These are phyloP conservation scores for Erinaceus europaeus DNA, from an alignment of 2,113 vertebrate genomes.

Conservation along the genomic window DNA sequence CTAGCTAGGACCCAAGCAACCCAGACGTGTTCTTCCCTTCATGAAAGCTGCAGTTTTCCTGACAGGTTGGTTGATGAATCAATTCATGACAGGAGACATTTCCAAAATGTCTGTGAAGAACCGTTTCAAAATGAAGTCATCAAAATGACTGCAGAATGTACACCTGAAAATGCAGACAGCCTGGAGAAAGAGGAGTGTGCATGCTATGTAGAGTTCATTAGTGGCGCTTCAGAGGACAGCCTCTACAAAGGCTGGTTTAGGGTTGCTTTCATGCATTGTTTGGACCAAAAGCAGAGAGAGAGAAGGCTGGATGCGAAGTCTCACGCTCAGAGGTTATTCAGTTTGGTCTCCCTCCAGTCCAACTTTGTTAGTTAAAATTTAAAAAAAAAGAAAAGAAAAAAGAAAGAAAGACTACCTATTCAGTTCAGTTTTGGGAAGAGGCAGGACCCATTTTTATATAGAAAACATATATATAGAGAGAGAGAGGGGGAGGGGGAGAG, in stretches of 20 bases:
- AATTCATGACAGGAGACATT: conserved; percentile 67
- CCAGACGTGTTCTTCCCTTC: not conserved
- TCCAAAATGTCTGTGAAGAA: conserved; percentile 70
- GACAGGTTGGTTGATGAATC: conserved; percentile 70
- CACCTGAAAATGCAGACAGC: conserved; percentile 68
- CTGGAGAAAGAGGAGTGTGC: conserved; percentile 10
- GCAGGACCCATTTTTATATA: too few relatives aligned
- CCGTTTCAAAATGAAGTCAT: conserved; percentile 70
- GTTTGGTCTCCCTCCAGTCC: not conserved
- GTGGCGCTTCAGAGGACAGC: conserved; percentile 39
- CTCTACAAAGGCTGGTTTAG: conserved; percentile 49
- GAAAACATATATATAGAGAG: too few relatives aligned
- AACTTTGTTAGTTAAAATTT: conserved; percentile 24
- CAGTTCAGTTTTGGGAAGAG: conserved; percentile 35
- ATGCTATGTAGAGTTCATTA: conserved; percentile 66
- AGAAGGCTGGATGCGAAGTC: conserved; percentile 48
- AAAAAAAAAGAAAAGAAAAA: not conserved
- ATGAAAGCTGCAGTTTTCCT: not conserved
- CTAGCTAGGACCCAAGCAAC: not conserved
- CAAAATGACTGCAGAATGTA: conserved; percentile 71
- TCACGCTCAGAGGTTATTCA: not conserved
- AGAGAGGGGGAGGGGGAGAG: too few relatives aligned
- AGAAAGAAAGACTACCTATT: not conserved
- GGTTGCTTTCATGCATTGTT: conserved; percentile 51
- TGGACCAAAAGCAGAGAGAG: conserved; percentile 45